Evolutionary conservation across 1,140 invertebrate species (phyloP), one percentile per base, ranked within the genome.

Genomic region (Drosophila insularis): DNA sequence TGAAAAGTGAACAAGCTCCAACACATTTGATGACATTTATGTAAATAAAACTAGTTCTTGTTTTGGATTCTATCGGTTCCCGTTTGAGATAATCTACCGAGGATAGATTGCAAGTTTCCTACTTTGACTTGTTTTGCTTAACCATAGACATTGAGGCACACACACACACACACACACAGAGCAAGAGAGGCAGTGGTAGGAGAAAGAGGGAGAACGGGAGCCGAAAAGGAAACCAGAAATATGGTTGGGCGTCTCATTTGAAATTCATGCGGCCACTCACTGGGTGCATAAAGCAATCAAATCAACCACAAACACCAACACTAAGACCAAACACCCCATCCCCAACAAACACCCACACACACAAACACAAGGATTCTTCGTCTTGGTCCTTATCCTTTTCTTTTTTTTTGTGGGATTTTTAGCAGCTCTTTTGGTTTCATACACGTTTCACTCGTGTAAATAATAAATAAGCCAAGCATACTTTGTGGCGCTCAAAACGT

Each of bases 271-370:
- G 89, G 89, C 89, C 75, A 90, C 82, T 90, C 89, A 90, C 84
- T 85, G 82, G 89, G 80, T 89, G 89, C 89, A 85, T 90, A 90
- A 89, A 90, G 84, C 89, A 90, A 89, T 90, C 89, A 90, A 90
- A 89, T 90, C 89, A 85, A 89, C 82, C 89, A 81, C 82, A 90
- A 54, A 76, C 71, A 80, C 72, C 66, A 60, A 61, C 74, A 60
- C 21, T 19, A 50, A 50, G 43, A 21, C 43, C 43, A 50, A 50
- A 6, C 13, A 21, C 43, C 21, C 43, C 43, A 11, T 21, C 43
- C 17, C 43, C 43, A 10, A 19, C 43, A 55, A 55, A 66, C 62
- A 78, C 54, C 53, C 39, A 68, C 73, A 60, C 61, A 40, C 55
- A 31, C 32, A 40, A 40, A 65, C 70, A 71, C 53, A 32, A 64